Evolutionary conservation across 1,140 invertebrate genomes (phyloP).

Genomic region (Sinella curviseta): DNA sequence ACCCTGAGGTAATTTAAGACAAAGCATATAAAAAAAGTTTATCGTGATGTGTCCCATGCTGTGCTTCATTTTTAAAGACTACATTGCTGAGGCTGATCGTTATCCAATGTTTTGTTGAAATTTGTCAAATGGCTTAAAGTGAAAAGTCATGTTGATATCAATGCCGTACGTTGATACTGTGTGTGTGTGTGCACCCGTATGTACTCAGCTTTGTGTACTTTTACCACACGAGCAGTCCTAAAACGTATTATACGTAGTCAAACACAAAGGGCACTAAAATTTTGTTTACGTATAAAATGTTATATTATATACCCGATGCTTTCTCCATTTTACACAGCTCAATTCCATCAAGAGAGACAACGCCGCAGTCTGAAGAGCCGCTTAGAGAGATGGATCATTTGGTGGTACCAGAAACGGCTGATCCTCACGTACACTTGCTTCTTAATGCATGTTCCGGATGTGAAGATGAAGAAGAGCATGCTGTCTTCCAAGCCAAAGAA

Average conservation of each 20-base stretch:
- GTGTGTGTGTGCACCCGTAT: too few relatives aligned
- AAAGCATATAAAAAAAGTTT: too few relatives aligned
- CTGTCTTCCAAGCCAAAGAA: constrained; percentile 35
- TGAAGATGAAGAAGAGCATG: constrained; percentile 18
- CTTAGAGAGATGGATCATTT: constrained; percentile 34
- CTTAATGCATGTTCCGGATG: constrained; percentile 27
- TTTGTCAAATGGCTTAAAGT: background rate
- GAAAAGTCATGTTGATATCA: constrained; percentile 9
- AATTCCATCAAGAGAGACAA: constrained; percentile 40
- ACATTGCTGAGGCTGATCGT: background rate
- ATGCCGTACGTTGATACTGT: too few relatives aligned
- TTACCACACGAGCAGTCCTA: too few relatives aligned
- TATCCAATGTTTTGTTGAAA: background rate
- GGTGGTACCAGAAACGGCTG: constrained; percentile 31
- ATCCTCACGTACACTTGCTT: constrained; percentile 24
- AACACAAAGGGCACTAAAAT: background rate
- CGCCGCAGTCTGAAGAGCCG: constrained; percentile 33
- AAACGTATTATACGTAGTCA: too few relatives aligned
- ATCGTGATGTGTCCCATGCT: too few relatives aligned
- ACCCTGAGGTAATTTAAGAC: constrained; percentile 41
- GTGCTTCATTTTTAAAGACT: too few relatives aligned
- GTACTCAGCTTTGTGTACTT: too few relatives aligned
- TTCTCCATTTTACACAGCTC: constrained; percentile 28
- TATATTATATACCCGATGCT: too few relatives aligned
- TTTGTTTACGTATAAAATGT: background rate